These are phyloP conservation scores for Caenorhabditis wallacei DNA, from an alignment of 2,888 invertebrate genomes.

Conservation along the genomic window DNA sequence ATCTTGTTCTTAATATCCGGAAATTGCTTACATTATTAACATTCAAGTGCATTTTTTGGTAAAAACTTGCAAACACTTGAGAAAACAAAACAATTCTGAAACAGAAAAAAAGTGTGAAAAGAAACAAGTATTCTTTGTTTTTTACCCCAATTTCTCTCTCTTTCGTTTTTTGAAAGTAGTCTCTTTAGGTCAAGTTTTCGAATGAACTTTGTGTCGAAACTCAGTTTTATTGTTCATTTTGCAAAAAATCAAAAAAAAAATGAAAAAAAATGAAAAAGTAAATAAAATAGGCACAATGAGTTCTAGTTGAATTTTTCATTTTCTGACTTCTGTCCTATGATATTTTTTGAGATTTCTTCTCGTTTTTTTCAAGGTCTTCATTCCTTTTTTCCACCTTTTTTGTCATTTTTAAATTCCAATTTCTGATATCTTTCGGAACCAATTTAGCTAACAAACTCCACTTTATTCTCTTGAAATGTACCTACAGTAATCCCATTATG, in stretches of 20 bases:
- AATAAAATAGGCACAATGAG: conserved; percentile 18
- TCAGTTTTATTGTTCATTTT: conserved; percentile 2
- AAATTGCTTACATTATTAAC: conserved; percentile 35
- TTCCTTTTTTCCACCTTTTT: background rate
- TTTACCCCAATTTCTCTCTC: background rate
- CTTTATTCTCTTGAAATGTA: background rate
- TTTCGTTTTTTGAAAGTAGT: conserved; percentile 11
- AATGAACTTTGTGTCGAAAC: conserved; percentile 15
- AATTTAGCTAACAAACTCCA: conserved; percentile 9
- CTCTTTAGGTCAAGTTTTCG: conserved; percentile 20
- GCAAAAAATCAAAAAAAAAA: conserved; percentile 10
- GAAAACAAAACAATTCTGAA: conserved; percentile 37
- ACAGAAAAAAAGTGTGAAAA: conserved; percentile 13
- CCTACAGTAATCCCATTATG: conserved; percentile 9
- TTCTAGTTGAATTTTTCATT: background rate
- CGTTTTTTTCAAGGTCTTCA: conserved; percentile 24
- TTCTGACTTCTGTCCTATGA: conserved; percentile 32
- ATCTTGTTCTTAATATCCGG: conserved; percentile 20
- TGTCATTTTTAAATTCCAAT: background rate
- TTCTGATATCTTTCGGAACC: conserved; percentile 5
- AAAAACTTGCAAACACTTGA: conserved; percentile 49
- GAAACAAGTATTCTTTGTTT: conserved; percentile 29
- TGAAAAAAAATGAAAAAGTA: too few relatives aligned
- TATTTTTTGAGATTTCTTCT: background rate
- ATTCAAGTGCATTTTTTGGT: conserved; percentile 15